Conservation (phyloP, 2,113 vertebrate species). For the Gymnorhina tibicen region DNA sequence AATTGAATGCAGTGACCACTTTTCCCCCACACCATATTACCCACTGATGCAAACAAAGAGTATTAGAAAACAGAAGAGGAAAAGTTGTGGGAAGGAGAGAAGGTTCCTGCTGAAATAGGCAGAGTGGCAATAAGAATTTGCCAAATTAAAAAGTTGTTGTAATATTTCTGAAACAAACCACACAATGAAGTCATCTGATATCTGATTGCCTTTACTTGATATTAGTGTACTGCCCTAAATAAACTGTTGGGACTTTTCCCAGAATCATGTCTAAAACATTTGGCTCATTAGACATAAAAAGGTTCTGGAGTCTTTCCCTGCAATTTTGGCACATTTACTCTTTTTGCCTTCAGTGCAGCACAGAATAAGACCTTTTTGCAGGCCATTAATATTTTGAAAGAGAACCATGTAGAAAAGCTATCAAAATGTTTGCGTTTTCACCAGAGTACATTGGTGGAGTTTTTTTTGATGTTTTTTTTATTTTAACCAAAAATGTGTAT, state of each 20-base stretch:
- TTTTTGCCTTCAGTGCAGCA: not conserved
- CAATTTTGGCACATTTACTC: not conserved
- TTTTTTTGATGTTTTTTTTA: not conserved
- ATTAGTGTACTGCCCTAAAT: not conserved
- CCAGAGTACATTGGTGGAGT: fast-evolving
- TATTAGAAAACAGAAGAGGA: not conserved
- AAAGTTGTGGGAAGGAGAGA: not conserved
- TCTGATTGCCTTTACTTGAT: not conserved
- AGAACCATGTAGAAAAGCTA: not conserved
- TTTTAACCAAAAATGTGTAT: not conserved
- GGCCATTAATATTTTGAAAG: not conserved
- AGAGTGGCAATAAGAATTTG: not conserved
- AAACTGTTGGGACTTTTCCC: not conserved
- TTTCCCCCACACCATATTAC: not conserved
- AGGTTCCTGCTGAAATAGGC: not conserved
- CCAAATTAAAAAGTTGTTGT: not conserved
- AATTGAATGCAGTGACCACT: not conserved
- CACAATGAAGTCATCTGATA: not conserved
- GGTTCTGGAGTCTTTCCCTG: not conserved
- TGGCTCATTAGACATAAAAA: not conserved
- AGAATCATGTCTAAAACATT: not conserved
- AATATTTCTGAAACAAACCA: not conserved
- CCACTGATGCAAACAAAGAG: not conserved
- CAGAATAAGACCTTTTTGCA: not conserved
- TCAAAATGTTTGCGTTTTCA: not conserved